These are phyloP conservation scores for Junco hyemalis DNA, from an alignment of 2,113 vertebrate genomes.

Conservation along the genomic window DNA sequence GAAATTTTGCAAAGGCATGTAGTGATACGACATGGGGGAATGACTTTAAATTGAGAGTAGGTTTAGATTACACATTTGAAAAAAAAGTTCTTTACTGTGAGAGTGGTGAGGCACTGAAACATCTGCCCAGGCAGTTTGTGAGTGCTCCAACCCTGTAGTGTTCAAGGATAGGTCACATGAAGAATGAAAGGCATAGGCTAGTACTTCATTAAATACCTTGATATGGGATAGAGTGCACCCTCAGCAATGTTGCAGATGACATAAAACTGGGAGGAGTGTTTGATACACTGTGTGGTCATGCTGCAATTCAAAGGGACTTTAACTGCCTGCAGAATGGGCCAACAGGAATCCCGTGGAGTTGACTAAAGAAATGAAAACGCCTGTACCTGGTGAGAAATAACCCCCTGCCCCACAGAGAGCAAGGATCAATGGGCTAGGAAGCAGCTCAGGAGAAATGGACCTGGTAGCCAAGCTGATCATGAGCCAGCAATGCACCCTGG, in stretches of 20 bases:
- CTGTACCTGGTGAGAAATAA: background rate
- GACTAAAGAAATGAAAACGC: background rate
- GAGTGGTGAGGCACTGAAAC: background rate
- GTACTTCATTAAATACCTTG: background rate
- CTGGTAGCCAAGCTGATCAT: background rate
- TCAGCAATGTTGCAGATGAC: background rate
- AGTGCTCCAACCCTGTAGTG: background rate
- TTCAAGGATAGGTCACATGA: background rate
- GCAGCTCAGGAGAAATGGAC: background rate
- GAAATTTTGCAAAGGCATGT: background rate
- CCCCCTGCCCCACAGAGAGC: background rate
- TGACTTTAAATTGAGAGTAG: background rate
- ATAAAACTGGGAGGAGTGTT: background rate
- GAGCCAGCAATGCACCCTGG: background rate
- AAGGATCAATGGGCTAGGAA: background rate
- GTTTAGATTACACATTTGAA: background rate
- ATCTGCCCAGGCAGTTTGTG: background rate
- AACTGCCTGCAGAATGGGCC: background rate
- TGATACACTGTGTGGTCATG: background rate
- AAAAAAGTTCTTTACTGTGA: background rate
- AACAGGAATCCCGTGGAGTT: background rate
- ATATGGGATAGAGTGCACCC: background rate
- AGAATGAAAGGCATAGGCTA: background rate
- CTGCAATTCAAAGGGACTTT: background rate
- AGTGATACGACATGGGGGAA: background rate